Evolutionary conservation across 1,140 invertebrate genomes (phyloP), one percentile per base, ranked within the genome.

Genomic region (Acromyrmex charruanus): DNA sequence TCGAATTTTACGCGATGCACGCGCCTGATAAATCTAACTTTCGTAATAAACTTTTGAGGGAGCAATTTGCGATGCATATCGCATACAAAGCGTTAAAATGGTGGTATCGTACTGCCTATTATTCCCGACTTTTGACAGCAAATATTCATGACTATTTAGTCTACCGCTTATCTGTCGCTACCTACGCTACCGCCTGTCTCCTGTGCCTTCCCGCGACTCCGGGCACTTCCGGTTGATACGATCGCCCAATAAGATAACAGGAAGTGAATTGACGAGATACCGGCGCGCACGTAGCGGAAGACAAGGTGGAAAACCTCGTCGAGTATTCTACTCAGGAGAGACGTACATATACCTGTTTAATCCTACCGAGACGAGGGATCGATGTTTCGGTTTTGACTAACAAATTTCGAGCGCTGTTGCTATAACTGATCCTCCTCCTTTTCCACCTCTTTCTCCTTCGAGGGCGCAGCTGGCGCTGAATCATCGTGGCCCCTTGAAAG

Each of bases 401-500:
- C 89, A 92, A 91, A 90, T 91, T 92, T 91, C 77, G 65, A 58
- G 80, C 55, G 66, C 66, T 63, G 25, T 28, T 44, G 25, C 75
- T 51, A 68, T n/a, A 68, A 71, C 25, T 74, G 66, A 31, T 69
- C 61, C 77, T 77, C 72, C 68, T 65, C 35, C 55, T 51, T 58
- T 18, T 14, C 16, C 18, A 18, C 1, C 14, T 69, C 39, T 65
- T 59, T n/a, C 25, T 72, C 5, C 61, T 53, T 72, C 39, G 72
- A 74, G 69, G 79, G 35, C 85, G 87, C 92, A 93, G 92, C 92
- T 93, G 92, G 86, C 89, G 91, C 87, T 93, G 92, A 93, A 93
- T 93, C 92, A 93, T 93, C 89, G 66, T 31, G 75, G 44, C 68
- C 59, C 75, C 71, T 86, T 31, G 53, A 72, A 55, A 63, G 3